A percentile compares a stretch with the other conserved stretches of the same genome.
These are phyloP conservation scores for Pentalonia nigronervosa DNA, from an alignment of 1,140 invertebrate genomes.

Conservation along the genomic window DNA sequence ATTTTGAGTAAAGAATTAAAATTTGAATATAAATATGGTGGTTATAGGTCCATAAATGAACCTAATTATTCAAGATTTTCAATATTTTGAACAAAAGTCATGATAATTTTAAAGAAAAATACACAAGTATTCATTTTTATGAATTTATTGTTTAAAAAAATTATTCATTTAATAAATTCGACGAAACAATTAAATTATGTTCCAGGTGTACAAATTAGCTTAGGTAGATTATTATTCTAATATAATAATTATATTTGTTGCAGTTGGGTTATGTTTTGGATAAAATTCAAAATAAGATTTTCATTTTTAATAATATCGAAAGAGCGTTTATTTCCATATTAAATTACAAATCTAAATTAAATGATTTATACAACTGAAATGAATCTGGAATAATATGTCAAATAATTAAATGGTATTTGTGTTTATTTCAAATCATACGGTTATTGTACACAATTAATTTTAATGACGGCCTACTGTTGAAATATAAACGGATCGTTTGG, in stretches of 20 bases:
- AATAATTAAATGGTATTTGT: background rate
- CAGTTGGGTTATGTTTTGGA: background rate
- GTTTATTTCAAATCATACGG: constrained; percentile 29
- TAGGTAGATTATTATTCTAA: background rate
- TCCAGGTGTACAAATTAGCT: background rate
- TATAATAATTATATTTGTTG: background rate
- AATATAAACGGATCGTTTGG: background rate
- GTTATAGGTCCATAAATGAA: background rate
- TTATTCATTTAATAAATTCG: background rate
- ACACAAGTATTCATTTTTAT: background rate
- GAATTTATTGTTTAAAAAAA: background rate
- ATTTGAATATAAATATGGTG: background rate
- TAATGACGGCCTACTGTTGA: background rate
- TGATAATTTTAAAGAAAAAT: background rate
- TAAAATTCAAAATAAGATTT: background rate
- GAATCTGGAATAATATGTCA: background rate
- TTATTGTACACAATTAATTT: background rate
- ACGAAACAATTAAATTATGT: background rate
- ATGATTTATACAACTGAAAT: background rate
- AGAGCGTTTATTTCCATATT: background rate
- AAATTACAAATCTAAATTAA: background rate
- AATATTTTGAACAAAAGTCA: background rate
- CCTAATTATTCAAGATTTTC: background rate
- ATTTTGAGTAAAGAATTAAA: background rate
- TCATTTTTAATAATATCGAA: background rate